Base-by-base conservation (phyloP, 2,888 invertebrate species). In the Ecliptopera silaceata region DNA sequence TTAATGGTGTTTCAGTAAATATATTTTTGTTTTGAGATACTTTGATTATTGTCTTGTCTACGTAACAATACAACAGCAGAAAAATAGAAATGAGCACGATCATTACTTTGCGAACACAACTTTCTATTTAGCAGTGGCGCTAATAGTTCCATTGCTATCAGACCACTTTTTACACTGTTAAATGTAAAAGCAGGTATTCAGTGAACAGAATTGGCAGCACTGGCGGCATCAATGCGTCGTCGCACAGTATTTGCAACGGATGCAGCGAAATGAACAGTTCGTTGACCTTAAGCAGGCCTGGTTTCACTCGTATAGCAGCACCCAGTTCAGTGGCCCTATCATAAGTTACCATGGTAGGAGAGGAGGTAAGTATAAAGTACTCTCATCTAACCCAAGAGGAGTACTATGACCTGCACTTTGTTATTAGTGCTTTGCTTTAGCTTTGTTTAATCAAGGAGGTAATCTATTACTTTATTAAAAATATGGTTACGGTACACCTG, bases 251-350 rank as follows among this genome's bases (percentile, higher is more conserved):
- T 91, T 88, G 89, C 91, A 91, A 89, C 88, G 89, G 88, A 90
- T 91, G 90, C 90, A 91, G 91, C 88, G 80, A 91, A 90, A 90
- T 88, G 87, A 86, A 82, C 83, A 86, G 91, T 88, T 89, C 90
- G 76, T 81, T 83, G 88, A 89, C 86, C 90, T 82, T 83, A 77
- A 77, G 75, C 82, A 75, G 78, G 85, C 86, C 84, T 81, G 87
- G 90, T 90, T 91, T 90, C 88, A 89, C 91, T 90, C 81, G 82
- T 82, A 82, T 79, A 88, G 75, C 57, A 84, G 79, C 80, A 84
- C 82, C 82, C 84, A 85, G 86, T 86, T 86, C 86, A 86, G 77
- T 84, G 85, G 84, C 86, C 83, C 86, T 86, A 86, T 83, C 84
- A 82, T 78, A 73, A 77, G 70, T 74, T 82, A 79, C 77, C 75